Evolutionary conservation across 2,888 invertebrate species (phyloP).

Genomic region (Cantharis flavilabris): DNA sequence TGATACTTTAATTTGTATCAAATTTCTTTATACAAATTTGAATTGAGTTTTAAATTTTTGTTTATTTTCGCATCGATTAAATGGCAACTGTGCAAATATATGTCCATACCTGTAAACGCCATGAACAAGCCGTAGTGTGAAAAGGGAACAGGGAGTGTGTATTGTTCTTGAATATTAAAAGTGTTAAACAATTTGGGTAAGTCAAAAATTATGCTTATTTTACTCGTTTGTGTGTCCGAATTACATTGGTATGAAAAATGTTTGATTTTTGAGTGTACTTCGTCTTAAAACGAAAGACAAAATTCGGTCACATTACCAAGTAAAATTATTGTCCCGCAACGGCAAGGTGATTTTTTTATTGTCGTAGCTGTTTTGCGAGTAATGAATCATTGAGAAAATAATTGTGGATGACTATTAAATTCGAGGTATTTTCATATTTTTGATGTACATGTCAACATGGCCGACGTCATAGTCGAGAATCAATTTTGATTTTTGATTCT

Average conservation of each 20-base stretch:
- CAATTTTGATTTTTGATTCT: constrained; percentile 48
- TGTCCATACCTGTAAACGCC: constrained; percentile 42
- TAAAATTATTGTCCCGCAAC: neutral
- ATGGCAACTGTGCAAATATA: neutral
- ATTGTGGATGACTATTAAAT: neutral
- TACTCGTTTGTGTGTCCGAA: neutral
- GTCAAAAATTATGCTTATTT: neutral
- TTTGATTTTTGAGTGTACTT: constrained; percentile 9
- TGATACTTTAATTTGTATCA: neutral
- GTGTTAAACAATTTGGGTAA: constrained; percentile 16
- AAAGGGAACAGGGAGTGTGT: constrained; percentile 53
- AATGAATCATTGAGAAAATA: neutral
- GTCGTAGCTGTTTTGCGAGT: neutral
- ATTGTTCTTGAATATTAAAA: constrained; percentile 39
- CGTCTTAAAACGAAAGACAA: neutral
- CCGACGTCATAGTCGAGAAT: constrained; percentile 52
- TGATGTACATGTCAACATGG: constrained; percentile 51
- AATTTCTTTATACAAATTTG: neutral
- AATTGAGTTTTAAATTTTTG: neutral
- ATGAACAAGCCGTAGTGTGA: constrained; percentile 49
- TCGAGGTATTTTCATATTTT: constrained; percentile 33
- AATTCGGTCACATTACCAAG: neutral
- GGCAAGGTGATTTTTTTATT: neutral
- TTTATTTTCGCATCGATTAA: neutral
- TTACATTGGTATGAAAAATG: neutral